Conservation (phyloP, 2,888 invertebrate genomes). For the Drosophila borborema region DNA sequence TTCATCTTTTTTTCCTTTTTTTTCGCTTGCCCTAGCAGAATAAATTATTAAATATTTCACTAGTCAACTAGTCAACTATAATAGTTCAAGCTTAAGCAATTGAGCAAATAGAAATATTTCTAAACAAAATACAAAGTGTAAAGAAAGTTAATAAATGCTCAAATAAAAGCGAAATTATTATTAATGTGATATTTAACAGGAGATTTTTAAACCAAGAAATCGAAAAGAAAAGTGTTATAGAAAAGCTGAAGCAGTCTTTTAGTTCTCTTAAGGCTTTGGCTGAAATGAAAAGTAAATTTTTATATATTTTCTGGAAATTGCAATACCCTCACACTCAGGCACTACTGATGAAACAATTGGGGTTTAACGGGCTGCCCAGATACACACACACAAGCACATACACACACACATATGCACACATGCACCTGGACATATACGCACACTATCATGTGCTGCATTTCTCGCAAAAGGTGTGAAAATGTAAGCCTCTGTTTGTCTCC, state of each 20-base stretch:
- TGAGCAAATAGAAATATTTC: constrained; percentile 6
- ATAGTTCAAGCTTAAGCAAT: constrained; percentile 7
- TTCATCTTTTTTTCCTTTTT: constrained; percentile 4
- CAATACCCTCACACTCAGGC: constrained; percentile 12
- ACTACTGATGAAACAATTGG: constrained; percentile 12
- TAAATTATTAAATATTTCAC: constrained; percentile 16
- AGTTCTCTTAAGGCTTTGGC: neutral
- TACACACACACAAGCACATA: neutral
- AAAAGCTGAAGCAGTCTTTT: neutral
- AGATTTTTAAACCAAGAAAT: neutral
- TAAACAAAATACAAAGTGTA: neutral
- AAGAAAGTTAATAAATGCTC: neutral
- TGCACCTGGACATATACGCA: neutral
- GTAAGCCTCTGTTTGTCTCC: neutral
- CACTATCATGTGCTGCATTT: constrained; percentile 3
- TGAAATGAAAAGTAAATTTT: neutral
- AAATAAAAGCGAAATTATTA: neutral
- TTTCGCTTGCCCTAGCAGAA: constrained; percentile 12
- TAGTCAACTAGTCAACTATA: neutral
- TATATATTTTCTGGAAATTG: constrained; percentile 4
- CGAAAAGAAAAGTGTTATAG: neutral
- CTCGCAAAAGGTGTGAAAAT: constrained; percentile 27
- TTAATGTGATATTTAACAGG: neutral
- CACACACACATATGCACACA: neutral
- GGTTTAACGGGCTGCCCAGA: neutral